Conservation (phyloP, 2,888 invertebrate genomes). For the Laothoe populi region DNA sequence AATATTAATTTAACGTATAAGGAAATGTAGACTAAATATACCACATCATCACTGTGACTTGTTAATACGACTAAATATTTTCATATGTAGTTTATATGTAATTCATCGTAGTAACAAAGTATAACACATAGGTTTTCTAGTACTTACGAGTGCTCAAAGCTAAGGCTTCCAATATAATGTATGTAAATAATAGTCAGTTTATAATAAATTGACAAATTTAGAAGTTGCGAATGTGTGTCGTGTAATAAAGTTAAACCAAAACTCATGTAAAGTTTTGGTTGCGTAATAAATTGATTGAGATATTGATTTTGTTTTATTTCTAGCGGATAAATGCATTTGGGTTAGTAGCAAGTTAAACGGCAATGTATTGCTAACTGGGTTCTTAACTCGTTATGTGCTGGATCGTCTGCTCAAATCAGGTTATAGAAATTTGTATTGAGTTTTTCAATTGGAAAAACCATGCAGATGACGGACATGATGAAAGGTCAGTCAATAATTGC, state of each 20-base stretch:
- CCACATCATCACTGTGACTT: constrained; percentile 73
- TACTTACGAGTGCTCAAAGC: constrained; percentile 19
- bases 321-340: too few relatives aligned
- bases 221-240: constrained; percentile 1
- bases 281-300: constrained; percentile 9
- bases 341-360: too few relatives aligned
- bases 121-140: too few relatives aligned
- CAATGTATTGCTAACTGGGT: too few relatives aligned
- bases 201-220: background rate
- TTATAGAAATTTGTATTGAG: too few relatives aligned
- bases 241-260: background rate
- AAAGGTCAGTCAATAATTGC: too few relatives aligned
- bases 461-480: too few relatives aligned
- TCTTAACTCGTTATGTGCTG: too few relatives aligned
- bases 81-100: constrained; percentile 2
- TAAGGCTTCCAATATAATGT: constrained; percentile 18
- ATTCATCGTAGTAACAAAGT: constrained; percentile 3
- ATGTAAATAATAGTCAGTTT: constrained; percentile 19
- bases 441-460: too few relatives aligned
- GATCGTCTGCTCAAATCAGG: too few relatives aligned
- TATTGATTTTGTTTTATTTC: background rate
- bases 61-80: constrained; percentile 35
- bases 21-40: constrained; percentile 36
- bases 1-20: constrained; percentile 12
- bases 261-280: constrained; percentile 18